Conservation (phyloP, 2,888 invertebrate species). For the Volucella inanis region DNA sequence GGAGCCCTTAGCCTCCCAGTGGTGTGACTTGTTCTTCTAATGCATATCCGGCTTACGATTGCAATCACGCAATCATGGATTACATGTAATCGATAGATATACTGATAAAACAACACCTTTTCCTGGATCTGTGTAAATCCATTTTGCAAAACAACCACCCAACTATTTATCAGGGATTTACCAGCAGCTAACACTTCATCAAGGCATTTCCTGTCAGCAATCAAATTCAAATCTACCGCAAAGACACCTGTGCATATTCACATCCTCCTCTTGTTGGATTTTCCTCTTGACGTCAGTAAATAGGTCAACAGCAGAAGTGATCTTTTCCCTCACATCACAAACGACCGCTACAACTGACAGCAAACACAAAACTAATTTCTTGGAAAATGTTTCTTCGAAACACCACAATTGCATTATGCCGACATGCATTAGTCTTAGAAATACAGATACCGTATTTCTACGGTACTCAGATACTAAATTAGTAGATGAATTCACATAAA, state of each 20-base stretch:
- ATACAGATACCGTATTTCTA: no score
- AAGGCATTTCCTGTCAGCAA: conserved; percentile 26
- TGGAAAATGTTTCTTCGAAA: conserved; percentile 47
- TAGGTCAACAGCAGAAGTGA: conserved; percentile 38
- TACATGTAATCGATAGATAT: no score
- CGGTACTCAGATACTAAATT: conserved; percentile 58
- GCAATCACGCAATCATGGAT: no score
- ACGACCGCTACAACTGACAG: conserved; percentile 21
- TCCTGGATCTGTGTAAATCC: background rate
- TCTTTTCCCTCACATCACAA: conserved; percentile 6
- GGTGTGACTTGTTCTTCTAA: no score
- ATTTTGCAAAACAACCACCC: background rate
- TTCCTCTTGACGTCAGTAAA: conserved; percentile 58
- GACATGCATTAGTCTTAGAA: background rate
- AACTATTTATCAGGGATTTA: no score
- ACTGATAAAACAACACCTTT: background rate
- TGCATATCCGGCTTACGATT: no score
- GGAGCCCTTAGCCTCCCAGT: no score
- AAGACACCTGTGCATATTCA: background rate
- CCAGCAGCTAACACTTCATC: background rate
- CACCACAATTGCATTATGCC: conserved; percentile 56
- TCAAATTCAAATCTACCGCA: background rate
- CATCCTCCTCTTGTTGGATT: conserved; percentile 46
- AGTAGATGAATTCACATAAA: conserved; percentile 67
- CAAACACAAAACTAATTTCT: conserved; percentile 24